phyloP scores from a whole-genome alignment of 2,113 vertebrate species.

The Hirundichthys speculiger region DNA sequence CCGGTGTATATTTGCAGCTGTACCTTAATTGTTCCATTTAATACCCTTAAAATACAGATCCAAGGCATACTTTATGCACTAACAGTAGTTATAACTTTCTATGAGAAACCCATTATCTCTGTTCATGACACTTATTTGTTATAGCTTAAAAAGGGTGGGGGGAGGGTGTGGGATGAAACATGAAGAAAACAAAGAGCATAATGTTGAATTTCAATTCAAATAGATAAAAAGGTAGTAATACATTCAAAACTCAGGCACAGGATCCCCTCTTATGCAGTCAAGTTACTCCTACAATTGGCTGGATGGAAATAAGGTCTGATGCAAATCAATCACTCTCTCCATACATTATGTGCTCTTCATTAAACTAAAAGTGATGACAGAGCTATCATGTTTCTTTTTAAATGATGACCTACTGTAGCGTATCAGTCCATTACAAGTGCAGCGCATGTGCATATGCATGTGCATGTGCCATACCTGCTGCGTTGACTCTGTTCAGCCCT shows the following conservation, averaged over 20 bases:
- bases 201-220: conserved; percentile 32
- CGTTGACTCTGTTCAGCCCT: conserved; percentile 78
- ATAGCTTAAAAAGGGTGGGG: not conserved
- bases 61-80: conserved; percentile 61
- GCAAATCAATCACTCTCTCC: conserved; percentile 62
- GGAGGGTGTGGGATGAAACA: conserved; percentile 43
- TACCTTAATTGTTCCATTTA: conserved; percentile 79
- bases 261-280: conserved; percentile 25
- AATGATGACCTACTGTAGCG: conserved; percentile 68
- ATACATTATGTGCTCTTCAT: conserved; percentile 67
- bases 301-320: conserved; percentile 37
- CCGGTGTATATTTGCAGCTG: conserved; percentile 57
- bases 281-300: conserved; percentile 45
- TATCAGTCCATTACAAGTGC: conserved; percentile 73
- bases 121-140: conserved; percentile 32
- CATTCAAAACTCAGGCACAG: conserved; percentile 8
- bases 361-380: conserved; percentile 73
- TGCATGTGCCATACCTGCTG: conserved; percentile 70
- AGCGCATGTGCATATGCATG: conserved; percentile 37
- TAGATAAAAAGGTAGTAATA: not conserved
- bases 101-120: conserved; percentile 50
- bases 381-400: conserved; percentile 61
- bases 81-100: conserved; percentile 49
- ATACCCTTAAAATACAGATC: conserved; percentile 77
- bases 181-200: conserved; percentile 28